Base-by-base conservation (phyloP, 1,140 invertebrate species). In the Drosophila bocki region DNA sequence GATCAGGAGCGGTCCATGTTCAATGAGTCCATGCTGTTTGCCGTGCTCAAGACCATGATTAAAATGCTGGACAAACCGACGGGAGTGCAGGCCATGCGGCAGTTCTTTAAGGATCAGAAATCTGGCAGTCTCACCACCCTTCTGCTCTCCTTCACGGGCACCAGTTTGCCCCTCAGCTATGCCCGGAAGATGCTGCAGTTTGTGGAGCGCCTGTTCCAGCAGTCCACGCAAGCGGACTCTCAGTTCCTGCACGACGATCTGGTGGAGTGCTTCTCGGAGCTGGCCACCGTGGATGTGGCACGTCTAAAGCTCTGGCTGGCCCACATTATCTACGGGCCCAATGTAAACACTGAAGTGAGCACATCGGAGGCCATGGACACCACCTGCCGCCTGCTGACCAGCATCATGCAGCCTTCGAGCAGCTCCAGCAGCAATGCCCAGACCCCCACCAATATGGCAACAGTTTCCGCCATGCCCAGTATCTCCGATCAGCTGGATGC, bases 181-280 rank as follows among this genome's bases (percentile, higher is more conserved):
- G 95, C 96, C 5, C 96, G 95, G 15, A 94, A 96, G 78, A 95
- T 98, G 33, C 93, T 97, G 19, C 96, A 96, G 79, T 97, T 97
- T 80, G 96, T 97, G 82, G 97, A 96, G 78, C 96, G 95, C 87
- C 93, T 98, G 7, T 97, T 97, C 78, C 95, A 95, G 92, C 94
- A 95, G n/a, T 94, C 95, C 91, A 93, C 95, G 78, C 94, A 93
- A 72, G 81, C 92, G 6, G 93, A 94, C 19, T 93, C 93, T 3
- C 95, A 96, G 72, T 94, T 95, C 7, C 95, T 94, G 50, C 93
- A 97, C 47, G 96, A 96, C 71, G 95, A 95, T 45, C 91, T 97
- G 7, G 96, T 96, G 68, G 94, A 94, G 44, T 95, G 95, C 11
- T 94, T 97, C 51, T 94, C 94, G 2, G 95, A 95, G 75, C 92